Evolutionary conservation across 2,888 invertebrate genomes (phyloP).

Genomic region (Electrophaes corylata): DNA sequence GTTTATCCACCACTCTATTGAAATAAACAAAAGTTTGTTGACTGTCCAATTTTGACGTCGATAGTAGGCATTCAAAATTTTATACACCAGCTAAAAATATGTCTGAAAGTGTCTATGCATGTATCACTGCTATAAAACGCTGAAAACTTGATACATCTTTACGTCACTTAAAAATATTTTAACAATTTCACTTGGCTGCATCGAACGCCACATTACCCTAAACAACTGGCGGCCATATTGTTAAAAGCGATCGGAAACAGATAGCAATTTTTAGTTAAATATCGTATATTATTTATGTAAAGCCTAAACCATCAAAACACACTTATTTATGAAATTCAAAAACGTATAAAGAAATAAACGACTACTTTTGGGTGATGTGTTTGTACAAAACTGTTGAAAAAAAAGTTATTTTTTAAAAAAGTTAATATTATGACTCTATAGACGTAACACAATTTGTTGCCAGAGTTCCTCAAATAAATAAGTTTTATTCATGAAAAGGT

Average conservation of each 20-base stretch:
- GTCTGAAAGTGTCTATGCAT: slow-evolving; percentile 70
- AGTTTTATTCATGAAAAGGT: background rate
- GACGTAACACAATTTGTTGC: slow-evolving; percentile 17
- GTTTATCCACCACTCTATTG: slow-evolving; percentile 71
- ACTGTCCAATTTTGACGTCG: slow-evolving; percentile 81
- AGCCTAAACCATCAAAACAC: background rate
- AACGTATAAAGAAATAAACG: background rate
- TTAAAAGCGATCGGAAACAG: slow-evolving; percentile 77
- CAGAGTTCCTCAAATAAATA: background rate
- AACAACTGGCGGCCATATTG: slow-evolving; percentile 85
- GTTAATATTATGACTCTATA: slow-evolving; percentile 18
- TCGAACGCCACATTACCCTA: slow-evolving; percentile 84
- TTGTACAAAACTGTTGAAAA: background rate
- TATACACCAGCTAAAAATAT: slow-evolving; percentile 72
- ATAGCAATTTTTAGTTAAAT: slow-evolving; percentile 54
- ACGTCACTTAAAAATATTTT: slow-evolving; percentile 76
- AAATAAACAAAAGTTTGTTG: slow-evolving; percentile 85
- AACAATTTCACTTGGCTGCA: slow-evolving; percentile 81
- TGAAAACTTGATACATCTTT: slow-evolving; percentile 80
- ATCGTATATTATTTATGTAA: slow-evolving; percentile 35
- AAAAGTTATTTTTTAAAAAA: slow-evolving; percentile 4
- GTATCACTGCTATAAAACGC: slow-evolving; percentile 80
- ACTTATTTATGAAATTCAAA: background rate
- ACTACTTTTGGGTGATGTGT: background rate
- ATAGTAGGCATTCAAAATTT: slow-evolving; percentile 74